Evolutionary conservation across 2,888 invertebrate species (phyloP), one percentile per base, ranked within the genome.

Genomic region (Sclerodermus sp.): DNA sequence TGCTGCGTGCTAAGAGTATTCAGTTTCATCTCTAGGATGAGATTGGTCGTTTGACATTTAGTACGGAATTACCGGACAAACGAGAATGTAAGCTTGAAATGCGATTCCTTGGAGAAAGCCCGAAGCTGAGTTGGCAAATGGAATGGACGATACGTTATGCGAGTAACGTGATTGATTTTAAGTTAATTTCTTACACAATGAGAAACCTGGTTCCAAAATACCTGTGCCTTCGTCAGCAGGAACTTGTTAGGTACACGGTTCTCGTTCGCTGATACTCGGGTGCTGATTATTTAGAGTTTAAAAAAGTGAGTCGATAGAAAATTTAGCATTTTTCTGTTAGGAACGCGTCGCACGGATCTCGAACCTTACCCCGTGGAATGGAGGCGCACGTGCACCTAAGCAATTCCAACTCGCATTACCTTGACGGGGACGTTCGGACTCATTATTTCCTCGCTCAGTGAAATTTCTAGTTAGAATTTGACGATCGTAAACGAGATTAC

Each of bases 291-390:
- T 41, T 47, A 30, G 30, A 6, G 12, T 34, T 34, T 13, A 4
- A 13, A 12, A 34, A 4, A 51, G 32, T 38, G 38, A 17, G 45
- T 48, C 48, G 51, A 62, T 59, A 57, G 59, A 64, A 61, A 59
- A 59, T 60, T 57, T 63, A 63, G 53, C 55, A 34, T 34, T 53
- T 62, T 54, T 63, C 54, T 61, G 57, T 50, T 63, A 63, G 63
- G 63, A 63, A 63, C 63, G 60, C 60, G 47, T 57, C 43, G 51
- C 57, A 57, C 23, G 8, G 8, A 23, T 23, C 23, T 30, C 30
- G 6, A 34, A 34, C 10, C 34, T 34, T 34, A 34, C 12, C 10
- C 12, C 34, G 47, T 51, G 48, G 52, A 60, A 46, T 47, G 41
- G 50, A 48, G 29, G 57, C 50, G 54, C 49, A 41, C 44, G 42